Base-by-base conservation (phyloP, 35 echinoderm and acorn worm genomes). In the Diadema setosum region DNA sequence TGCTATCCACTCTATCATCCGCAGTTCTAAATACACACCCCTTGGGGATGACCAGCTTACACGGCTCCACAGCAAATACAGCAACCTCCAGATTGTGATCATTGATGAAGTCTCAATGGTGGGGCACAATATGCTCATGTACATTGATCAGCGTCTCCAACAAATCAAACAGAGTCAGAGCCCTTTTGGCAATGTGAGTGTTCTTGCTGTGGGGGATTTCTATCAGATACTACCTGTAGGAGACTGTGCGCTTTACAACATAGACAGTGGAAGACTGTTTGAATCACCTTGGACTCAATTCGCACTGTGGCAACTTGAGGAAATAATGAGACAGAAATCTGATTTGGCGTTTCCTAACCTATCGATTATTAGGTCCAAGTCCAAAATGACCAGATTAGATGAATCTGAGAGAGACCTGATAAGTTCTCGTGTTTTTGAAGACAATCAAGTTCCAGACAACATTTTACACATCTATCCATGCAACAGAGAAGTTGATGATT, bases 71-170 rank as follows among this genome's bases (percentile, higher is more conserved):
- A 48, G 58, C 21, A 70, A 83, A 65, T 48, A 82, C 27, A 29
- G 30, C 3, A 67, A 91, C 4, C 76, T 95, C 8, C 83, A 95
- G 52, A 45, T 95, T 18, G 33, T 95, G n/a, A 91, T 95, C 58
- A 95, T 95, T 73, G 65, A 95, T 91, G 93, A 95, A 75, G 83
- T 88, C 12, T 95, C 89, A 45, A 91, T 95, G 89, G 85, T 95
- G 39, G 86, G 73, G 33, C 41, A 75, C 0, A 74, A 74, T 5
- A 74, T 74, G 67, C 30, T 74, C 67, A 74, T 74, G 67, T 74
- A 74, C 65, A 91, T 91, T 5, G 58, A 82, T 78, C 48, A 82
- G 1, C 37, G 84, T 29, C 58, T 95, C 63, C 83, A 87, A 74
- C 88, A 74, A 74, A 74, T 74, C 4, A 4, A 74, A 74, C 67